Evolutionary conservation across 2,888 invertebrate genomes (phyloP).

Genomic region (Chelonus formosanus): DNA sequence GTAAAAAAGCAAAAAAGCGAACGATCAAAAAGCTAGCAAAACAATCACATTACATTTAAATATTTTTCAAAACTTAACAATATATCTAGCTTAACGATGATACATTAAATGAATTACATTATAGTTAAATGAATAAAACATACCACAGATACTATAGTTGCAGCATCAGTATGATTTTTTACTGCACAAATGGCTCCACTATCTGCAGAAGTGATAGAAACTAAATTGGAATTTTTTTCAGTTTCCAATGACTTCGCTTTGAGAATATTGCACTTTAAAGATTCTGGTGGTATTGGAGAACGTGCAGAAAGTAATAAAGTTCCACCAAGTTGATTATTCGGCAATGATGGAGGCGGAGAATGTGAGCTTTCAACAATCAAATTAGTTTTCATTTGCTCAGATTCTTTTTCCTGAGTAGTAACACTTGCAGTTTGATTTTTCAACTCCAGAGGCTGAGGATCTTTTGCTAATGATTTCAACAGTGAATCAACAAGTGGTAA

Average conservation of each 20-base stretch:
- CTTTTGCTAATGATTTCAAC: conserved; percentile 79
- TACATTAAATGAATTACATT: too few relatives aligned
- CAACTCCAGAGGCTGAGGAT: conserved; percentile 71
- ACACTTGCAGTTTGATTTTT: conserved; percentile 69
- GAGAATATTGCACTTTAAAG: conserved; percentile 93
- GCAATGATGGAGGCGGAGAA: conserved; percentile 62
- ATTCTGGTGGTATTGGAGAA: conserved; percentile 85
- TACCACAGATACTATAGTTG: conserved; percentile 82
- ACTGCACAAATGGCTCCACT: conserved; percentile 53
- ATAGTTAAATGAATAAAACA: conserved; percentile 59
- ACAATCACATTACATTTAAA: conserved; percentile 33
- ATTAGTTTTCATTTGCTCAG: conserved; percentile 73
- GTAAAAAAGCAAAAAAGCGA: conserved; percentile 30
- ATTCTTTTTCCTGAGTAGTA: conserved; percentile 69
- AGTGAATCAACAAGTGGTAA: conserved; percentile 74
- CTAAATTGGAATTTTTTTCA: conserved; percentile 63
- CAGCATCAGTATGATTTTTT: conserved; percentile 66
- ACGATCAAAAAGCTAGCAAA: conserved; percentile 25
- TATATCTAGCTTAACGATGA: too few relatives aligned
- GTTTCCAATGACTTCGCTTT: conserved; percentile 79
- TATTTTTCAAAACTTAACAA: conserved; percentile 30
- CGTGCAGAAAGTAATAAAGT: conserved; percentile 64
- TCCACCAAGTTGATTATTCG: conserved; percentile 76
- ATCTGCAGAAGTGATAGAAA: conserved; percentile 62
- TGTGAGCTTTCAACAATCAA: conserved; percentile 68